Evolutionary conservation across 2,797 vertebrate genomes (phyloP).

Genomic region (Lutjanus campechanus): DNA sequence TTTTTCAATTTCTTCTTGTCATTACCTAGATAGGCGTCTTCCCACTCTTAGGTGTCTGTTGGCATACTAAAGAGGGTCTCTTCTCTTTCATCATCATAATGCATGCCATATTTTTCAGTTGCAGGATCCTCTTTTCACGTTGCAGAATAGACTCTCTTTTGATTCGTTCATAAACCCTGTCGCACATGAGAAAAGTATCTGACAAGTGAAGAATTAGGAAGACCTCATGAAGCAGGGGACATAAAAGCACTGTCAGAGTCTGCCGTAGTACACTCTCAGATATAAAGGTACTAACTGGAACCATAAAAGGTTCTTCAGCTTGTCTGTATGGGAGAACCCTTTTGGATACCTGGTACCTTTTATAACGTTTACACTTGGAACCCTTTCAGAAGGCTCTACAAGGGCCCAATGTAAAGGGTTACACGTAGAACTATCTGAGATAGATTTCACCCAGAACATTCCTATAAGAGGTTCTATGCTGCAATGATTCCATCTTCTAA

Average conservation of each 20-base stretch:
- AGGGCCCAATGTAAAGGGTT: too few relatives aligned
- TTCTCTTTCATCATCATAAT: slow-evolving; percentile 55
- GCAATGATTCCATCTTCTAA: too few relatives aligned
- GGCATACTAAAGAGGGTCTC: slow-evolving; percentile 58
- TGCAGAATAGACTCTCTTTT: slow-evolving; percentile 40
- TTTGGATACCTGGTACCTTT: too few relatives aligned
- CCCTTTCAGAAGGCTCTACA: too few relatives aligned
- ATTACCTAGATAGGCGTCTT: slow-evolving; percentile 56
- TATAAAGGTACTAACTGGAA: too few relatives aligned
- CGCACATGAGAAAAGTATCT: slow-evolving; percentile 24
- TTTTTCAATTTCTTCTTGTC: slow-evolving; percentile 64
- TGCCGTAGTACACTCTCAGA: slow-evolving; percentile 14
- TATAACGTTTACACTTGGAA: too few relatives aligned
- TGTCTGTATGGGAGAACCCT: too few relatives aligned
- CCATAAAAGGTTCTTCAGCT: too few relatives aligned
- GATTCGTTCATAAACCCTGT: slow-evolving; percentile 50
- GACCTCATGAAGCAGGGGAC: slow-evolving; percentile 36
- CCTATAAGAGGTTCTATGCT: too few relatives aligned
- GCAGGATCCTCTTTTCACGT: slow-evolving; percentile 27
- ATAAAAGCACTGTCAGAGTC: slow-evolving; percentile 33
- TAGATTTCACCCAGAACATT: too few relatives aligned
- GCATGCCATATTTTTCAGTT: slow-evolving; percentile 44
- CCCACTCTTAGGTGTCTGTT: slow-evolving; percentile 30
- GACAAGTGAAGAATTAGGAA: slow-evolving; percentile 29
- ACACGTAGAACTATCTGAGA: too few relatives aligned